Evolutionary conservation across 2,113 vertebrate species (phyloP), one percentile per base, ranked within the genome.

Genomic region (Xenopus borealis): DNA sequence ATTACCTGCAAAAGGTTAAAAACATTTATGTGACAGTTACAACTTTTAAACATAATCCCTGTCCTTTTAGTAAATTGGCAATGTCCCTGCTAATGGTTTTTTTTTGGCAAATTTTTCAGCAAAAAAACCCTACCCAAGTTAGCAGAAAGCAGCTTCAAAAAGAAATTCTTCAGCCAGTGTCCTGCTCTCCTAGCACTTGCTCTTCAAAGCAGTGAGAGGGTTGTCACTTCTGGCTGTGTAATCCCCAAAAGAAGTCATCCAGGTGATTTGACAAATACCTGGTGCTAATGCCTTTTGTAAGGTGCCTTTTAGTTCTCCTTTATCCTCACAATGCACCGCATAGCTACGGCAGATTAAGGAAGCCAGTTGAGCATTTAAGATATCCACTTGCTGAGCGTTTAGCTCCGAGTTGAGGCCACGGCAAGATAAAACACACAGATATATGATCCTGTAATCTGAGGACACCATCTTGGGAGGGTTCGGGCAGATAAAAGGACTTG

Each of bases 241-340:
- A 69, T 69, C 66, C 62, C 47, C 17, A n/a, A 75, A 47, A 18
- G 44, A 27, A 40, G 58, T 75, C 33, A 62, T 76, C 73, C 58
- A 76, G 73, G 66, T 76, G 65, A 76, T 66, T 76, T 76, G 46
- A 69, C 73, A 76, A 76, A 76, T 76, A 69, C 73, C 73, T 76
- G 57, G 57, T 63, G 58, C 53, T 76, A 69, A 76, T 76, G 66
- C 73, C 33, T 58, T 40, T 69, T 69, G 73, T 76, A 30, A 47
- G 59, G 53, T 19, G 16, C n/a, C 13, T 61, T 61, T 61, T 8
- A 61, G 19, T 12, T 50, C 47, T 20, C 65, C 65, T 71, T 62
- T 58, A 30, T 55, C 66, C 66, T 69, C n/a, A 69, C 73, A 76
- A 69, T 63, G 72, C 30, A 16, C 13, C 44, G 59, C 59, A 69